Percentiles rank a stretch among this genome's conserved stretches.
Evolutionary conservation across 2,113 vertebrate genomes (phyloP).

Genomic region (Thinocorus orbignyianus): DNA sequence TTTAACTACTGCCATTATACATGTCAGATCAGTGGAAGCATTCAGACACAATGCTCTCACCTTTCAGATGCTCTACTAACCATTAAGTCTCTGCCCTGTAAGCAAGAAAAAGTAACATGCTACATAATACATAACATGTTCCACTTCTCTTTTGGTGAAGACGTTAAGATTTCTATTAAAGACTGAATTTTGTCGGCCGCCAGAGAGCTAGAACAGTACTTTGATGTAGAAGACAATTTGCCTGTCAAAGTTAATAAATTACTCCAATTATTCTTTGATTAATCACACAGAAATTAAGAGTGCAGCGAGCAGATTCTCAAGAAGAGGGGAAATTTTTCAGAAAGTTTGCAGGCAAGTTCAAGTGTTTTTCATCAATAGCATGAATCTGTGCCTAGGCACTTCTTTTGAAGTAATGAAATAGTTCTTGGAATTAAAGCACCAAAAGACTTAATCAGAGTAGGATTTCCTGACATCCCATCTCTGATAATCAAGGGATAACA

Average conservation of each 20-base stretch:
- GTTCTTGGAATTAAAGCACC: not conserved
- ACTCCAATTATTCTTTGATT: constrained; percentile 22
- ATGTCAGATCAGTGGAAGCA: not conserved
- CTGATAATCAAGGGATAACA: not conserved
- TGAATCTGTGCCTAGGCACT: not conserved
- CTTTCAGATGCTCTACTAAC: not conserved
- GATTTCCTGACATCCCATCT: not conserved
- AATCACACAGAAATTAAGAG: constrained; percentile 37
- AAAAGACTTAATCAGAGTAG: not conserved
- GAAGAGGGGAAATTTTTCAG: not conserved
- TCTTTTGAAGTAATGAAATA: not conserved
- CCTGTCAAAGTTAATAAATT: constrained; percentile 19
- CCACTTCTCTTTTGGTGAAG: not conserved
- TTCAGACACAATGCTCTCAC: not conserved
- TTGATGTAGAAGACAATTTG: not conserved
- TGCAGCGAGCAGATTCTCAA: not conserved
- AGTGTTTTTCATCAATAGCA: constrained; percentile 22
- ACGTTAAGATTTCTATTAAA: not conserved
- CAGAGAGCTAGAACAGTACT: not conserved
- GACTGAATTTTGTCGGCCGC: not conserved
- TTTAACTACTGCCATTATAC: not conserved
- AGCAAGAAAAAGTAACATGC: not conserved
- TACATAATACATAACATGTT: not conserved
- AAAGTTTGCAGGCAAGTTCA: not conserved
- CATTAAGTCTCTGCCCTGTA: not conserved